Evolutionary conservation across 2,888 invertebrate genomes (phyloP).

Genomic region (Drymonia ruficornis): DNA sequence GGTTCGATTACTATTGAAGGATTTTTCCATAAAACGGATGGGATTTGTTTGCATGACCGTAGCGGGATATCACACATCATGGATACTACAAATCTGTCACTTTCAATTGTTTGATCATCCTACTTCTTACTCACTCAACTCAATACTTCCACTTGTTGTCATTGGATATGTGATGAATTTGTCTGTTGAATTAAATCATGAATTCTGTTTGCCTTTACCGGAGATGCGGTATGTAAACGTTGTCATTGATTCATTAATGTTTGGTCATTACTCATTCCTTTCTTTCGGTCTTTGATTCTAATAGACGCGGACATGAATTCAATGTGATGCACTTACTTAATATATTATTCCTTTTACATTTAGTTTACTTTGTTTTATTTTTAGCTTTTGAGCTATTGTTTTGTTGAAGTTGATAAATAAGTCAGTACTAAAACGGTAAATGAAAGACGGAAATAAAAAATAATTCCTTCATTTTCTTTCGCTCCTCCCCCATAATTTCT

Average conservation of each 20-base stretch:
- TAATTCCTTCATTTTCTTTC: slow-evolving; percentile 13
- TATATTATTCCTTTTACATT: no score
- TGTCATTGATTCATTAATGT: neutral
- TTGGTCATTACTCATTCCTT: neutral
- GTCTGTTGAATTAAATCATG: slow-evolving; percentile 39
- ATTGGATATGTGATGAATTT: slow-evolving; percentile 40
- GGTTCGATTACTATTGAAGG: neutral
- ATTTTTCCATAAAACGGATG: neutral
- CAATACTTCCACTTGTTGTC: slow-evolving; percentile 25
- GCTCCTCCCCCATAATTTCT: slow-evolving; percentile 23
- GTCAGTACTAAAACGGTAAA: neutral
- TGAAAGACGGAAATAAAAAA: slow-evolving; percentile 18
- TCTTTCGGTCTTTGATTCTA: neutral
- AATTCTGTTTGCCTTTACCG: slow-evolving; percentile 24
- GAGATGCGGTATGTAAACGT: slow-evolving; percentile 8
- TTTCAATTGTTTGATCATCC: slow-evolving; percentile 38
- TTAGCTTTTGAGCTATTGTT: no score
- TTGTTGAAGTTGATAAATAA: neutral
- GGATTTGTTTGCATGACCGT: neutral
- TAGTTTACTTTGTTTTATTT: no score
- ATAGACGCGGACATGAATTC: neutral
- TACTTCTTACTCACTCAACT: slow-evolving; percentile 14
- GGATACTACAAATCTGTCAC: slow-evolving; percentile 31
- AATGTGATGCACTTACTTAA: no score
- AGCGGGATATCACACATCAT: slow-evolving; percentile 16